These are phyloP conservation scores for Ailuropoda melanoleuca DNA, from an alignment of 2,113 vertebrate species.

Conservation along the genomic window DNA sequence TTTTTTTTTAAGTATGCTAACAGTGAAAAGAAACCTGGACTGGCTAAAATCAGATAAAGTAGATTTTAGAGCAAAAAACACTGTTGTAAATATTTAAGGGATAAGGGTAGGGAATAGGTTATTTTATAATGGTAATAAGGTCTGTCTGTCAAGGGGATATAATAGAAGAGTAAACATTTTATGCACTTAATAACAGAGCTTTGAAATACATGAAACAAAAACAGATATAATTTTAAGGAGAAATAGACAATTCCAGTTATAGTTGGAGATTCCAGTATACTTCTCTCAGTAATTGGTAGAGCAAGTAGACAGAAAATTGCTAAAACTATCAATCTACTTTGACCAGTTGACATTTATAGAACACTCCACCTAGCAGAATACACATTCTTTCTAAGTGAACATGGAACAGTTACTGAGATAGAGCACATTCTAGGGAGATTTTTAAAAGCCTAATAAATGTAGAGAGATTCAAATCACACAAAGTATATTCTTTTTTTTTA, in stretches of 20 bases:
- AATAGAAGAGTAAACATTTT: neutral
- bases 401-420: neutral
- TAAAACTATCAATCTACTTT: neutral
- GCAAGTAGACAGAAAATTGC: neutral
- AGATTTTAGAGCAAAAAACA: neutral
- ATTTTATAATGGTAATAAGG: neutral
- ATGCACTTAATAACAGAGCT: neutral
- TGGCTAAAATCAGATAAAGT: neutral
- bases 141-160: neutral
- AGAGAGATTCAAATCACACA: neutral
- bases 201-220: slow-evolving; percentile 6
- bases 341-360: neutral
- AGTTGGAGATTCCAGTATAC: neutral
- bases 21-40: neutral
- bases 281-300: neutral
- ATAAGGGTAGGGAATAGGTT: neutral
- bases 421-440: neutral
- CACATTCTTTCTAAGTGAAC: neutral
- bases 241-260: neutral
- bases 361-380: neutral
- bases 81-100: neutral
- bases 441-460: neutral
- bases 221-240: neutral
- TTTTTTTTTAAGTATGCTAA: neutral
- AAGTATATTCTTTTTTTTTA: neutral